Percentiles rank a stretch among this genome's conserved stretches.
Conservation (phyloP, 2,888 invertebrate species). For the Sesamia inferens region DNA sequence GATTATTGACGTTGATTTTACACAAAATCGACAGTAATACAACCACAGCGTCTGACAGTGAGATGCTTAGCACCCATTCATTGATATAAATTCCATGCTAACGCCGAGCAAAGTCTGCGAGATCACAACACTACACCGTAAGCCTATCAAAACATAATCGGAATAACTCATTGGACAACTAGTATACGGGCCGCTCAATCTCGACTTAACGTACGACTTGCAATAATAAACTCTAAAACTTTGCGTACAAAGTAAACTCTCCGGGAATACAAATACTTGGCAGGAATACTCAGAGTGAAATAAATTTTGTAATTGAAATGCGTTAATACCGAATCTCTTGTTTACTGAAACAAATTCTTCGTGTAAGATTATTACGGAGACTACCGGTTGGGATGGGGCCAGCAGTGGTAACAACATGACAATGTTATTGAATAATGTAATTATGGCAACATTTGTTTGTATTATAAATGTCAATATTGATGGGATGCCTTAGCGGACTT, state of each 20-base stretch:
- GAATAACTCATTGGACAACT: slow-evolving; percentile 78
- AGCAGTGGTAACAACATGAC: slow-evolving; percentile 64
- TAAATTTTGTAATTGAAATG: slow-evolving; percentile 78
- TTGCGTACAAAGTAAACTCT: slow-evolving; percentile 67
- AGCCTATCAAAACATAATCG: slow-evolving; percentile 83
- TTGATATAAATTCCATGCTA: slow-evolving; percentile 79
- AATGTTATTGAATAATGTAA: slow-evolving; percentile 63
- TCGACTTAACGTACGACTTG: slow-evolving; percentile 52
- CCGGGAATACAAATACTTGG: slow-evolving; percentile 68
- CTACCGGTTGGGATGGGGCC: slow-evolving; percentile 68
- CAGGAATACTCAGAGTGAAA: slow-evolving; percentile 70
- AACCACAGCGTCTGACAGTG: slow-evolving; percentile 66
- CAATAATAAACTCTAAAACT: slow-evolving; percentile 72
- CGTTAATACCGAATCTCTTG: slow-evolving; percentile 76
- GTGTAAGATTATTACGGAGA: slow-evolving; percentile 69
- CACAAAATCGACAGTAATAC: slow-evolving; percentile 65
- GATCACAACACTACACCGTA: slow-evolving; percentile 82
- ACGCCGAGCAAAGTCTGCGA: slow-evolving; percentile 74
- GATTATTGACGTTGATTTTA: slow-evolving; percentile 70
- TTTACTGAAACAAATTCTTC: slow-evolving; percentile 79
- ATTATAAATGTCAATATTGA: slow-evolving; percentile 63
- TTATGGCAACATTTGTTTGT: slow-evolving; percentile 58
- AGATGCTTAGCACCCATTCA: slow-evolving; percentile 72
- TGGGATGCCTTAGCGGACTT: slow-evolving; percentile 46
- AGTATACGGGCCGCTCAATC: slow-evolving; percentile 61